Base-by-base conservation (phyloP, 2,888 invertebrate genomes). In the Drosophila setosimentum region DNA sequence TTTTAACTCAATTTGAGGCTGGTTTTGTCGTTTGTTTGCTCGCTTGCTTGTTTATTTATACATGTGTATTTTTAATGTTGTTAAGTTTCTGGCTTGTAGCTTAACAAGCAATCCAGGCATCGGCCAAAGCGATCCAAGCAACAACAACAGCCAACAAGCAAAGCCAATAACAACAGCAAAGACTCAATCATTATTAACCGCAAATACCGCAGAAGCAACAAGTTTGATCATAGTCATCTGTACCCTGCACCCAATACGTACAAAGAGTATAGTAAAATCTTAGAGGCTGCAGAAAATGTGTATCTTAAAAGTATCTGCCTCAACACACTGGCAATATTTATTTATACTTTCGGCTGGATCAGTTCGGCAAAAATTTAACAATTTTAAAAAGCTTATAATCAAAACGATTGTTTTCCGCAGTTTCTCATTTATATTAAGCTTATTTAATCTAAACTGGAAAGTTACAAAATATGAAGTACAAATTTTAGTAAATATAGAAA, bases 1-100 rank as follows among this genome's bases (percentile, higher is more conserved):
- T 82, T 84, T 85, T 84, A 84, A 86, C 84, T 87, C 82, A 87
- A 87, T 87, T 87, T 84, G 74, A 81, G 80, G 69, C 80, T 66
- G 73, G 78, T 77, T 80, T 66, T 60, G 71, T 70, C 64, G 74
- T 71, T 64, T 67, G 74, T 58, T 68, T 75, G 71, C 55, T 66
- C 45, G 60, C 54, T 27, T 27, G 54, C 61, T 78, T 78, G 70
- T 67, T 76, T 80, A 73, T 78, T 78, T 75, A 82, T 79, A 80
- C 75, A 79, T 80, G 61, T 82, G 69, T 83, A 74, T 74, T 83
- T 76, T 79, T 68, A 83, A 80, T 82, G 69, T 68, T 80, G 67
- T 66, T 68, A 68, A 76, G 73, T 84, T 80, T 83, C 82, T 76
- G 73, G 69, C 69, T 68, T 71, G 62, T 68, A 68, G 66, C 79